Conservation (phyloP, 2,113 vertebrate species). For the Poecilia latipinna region DNA sequence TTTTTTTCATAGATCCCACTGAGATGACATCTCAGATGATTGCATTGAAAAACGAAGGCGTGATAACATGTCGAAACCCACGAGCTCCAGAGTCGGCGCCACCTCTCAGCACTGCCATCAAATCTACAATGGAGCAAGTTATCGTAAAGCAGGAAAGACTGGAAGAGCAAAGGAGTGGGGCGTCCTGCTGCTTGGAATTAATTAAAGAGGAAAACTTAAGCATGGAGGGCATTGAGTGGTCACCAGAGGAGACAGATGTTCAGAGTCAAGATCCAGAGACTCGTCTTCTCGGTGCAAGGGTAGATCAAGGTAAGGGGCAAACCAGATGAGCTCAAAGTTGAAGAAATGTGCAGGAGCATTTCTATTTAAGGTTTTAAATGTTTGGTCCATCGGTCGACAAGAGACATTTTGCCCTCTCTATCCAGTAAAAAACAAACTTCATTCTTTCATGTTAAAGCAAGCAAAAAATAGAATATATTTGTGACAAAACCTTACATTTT, state of each 20-base stretch:
- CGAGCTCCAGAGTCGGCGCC: neutral
- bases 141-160: conserved; percentile 67
- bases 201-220: conserved; percentile 62
- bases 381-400: too few species aligned
- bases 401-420: too few species aligned
- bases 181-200: conserved; percentile 30
- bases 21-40: neutral
- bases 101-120: neutral
- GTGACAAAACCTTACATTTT: neutral
- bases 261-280: conserved; percentile 34
- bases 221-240: conserved; percentile 66
- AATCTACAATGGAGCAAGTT: conserved; percentile 22
- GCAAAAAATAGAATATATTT: too few species aligned
- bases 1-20: conserved; percentile 29
- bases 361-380: too few species aligned
- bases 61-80: conserved; percentile 10
- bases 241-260: conserved; percentile 50
- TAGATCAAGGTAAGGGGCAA: conserved; percentile 51
- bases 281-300: conserved; percentile 28
- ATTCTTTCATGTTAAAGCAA: too few species aligned
- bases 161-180: conserved; percentile 9
- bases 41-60: conserved; percentile 34
- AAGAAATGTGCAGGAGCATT: too few species aligned
- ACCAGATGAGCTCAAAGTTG: neutral
- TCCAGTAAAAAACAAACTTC: too few species aligned